Conservation (phyloP, 2,113 vertebrate genomes). For the Gymnarchus niloticus region DNA sequence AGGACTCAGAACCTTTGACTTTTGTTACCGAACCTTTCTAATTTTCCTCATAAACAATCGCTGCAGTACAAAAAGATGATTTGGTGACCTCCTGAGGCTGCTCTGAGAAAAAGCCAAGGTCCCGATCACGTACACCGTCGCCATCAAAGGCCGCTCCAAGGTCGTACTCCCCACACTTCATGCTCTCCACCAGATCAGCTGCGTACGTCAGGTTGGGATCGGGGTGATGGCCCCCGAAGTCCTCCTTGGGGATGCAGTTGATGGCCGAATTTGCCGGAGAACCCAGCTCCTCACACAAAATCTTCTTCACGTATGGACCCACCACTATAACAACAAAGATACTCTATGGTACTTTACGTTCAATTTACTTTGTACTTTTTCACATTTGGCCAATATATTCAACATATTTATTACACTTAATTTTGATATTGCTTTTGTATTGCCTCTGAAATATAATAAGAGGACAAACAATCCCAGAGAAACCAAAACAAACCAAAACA, state of each 20-base stretch:
- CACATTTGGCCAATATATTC: background rate
- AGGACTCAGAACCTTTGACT: background rate
- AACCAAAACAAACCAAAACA: background rate
- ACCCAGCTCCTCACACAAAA: slow-evolving; percentile 90
- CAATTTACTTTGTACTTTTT: background rate
- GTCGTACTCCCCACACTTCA: slow-evolving; percentile 84
- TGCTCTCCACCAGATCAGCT: slow-evolving; percentile 82
- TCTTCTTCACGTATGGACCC: slow-evolving; percentile 87
- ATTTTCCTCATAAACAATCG: background rate
- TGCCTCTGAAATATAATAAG: background rate
- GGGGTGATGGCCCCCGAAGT: slow-evolving; percentile 86
- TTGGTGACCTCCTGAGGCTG: background rate
- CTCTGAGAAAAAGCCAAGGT: background rate
- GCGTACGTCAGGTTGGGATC: slow-evolving; percentile 85
- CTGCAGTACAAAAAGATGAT: background rate
- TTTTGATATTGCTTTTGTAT: background rate
- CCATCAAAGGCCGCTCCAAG: slow-evolving; percentile 93
- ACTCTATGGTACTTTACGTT: background rate
- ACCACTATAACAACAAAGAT: slow-evolving; percentile 59
- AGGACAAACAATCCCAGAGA: background rate
- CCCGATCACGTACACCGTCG: slow-evolving; percentile 75
- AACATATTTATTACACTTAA: background rate
- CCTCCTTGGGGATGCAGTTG: slow-evolving; percentile 86
- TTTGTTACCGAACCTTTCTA: background rate
- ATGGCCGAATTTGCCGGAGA: slow-evolving; percentile 86